Evolutionary conservation across 2,888 invertebrate species (phyloP).

Genomic region (Ptychoptera albimana): DNA sequence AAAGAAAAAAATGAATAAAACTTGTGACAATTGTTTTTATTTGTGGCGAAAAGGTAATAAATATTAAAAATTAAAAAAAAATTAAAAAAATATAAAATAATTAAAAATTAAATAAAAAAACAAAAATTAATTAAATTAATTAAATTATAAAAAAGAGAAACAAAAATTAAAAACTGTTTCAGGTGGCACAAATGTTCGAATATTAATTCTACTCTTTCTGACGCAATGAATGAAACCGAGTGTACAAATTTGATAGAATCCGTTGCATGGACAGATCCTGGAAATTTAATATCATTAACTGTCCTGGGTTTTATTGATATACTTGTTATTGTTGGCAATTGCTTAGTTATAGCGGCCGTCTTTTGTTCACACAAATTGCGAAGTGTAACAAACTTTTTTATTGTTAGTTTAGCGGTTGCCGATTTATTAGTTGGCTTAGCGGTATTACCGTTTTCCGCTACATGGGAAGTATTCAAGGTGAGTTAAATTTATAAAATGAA

Average conservation of each 20-base stretch:
- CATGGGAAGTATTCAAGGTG: conserved; percentile 84
- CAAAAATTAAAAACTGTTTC: conserved; percentile 9
- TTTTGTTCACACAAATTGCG: conserved; percentile 80
- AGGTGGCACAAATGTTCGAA: conserved; percentile 18
- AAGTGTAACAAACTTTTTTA: conserved; percentile 92
- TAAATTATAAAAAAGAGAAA: too few relatives aligned
- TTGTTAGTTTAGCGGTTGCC: conserved; percentile 90
- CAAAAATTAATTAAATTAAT: too few relatives aligned
- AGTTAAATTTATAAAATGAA: conserved; percentile 15
- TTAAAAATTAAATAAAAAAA: too few relatives aligned
- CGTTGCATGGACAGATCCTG: conserved; percentile 69
- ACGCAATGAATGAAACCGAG: conserved; percentile 64
- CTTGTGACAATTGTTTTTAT: too few relatives aligned
- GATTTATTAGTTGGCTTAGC: conserved; percentile 91
- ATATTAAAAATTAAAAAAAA: too few relatives aligned
- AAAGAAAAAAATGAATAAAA: too few relatives aligned
- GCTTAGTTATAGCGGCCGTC: conserved; percentile 84
- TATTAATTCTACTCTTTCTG: conserved; percentile 15
- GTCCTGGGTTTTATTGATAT: conserved; percentile 70
- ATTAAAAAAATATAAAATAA: too few relatives aligned
- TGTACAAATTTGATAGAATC: conserved; percentile 66
- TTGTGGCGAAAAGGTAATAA: too few relatives aligned
- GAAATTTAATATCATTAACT: conserved; percentile 58
- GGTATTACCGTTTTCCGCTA: conserved; percentile 90
- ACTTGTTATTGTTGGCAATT: conserved; percentile 78